phyloP scores from a whole-genome alignment of 2,888 invertebrate genomes.

The Campaea margaritaria region DNA sequence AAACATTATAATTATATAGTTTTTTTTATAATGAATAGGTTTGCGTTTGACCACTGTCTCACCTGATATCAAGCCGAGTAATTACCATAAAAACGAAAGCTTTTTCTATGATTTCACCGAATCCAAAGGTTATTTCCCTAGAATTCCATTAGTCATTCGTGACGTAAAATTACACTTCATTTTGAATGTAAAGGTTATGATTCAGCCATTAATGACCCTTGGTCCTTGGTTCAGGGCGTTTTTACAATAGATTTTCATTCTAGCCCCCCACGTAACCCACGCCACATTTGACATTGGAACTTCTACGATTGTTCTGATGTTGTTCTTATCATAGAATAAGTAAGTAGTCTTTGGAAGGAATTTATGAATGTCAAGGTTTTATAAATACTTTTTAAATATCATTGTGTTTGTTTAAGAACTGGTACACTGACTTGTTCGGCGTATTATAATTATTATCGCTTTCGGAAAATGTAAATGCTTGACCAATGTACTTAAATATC shows the following conservation, averaged over 20 bases:
- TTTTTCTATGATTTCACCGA: slow-evolving; percentile 39
- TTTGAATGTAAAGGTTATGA: slow-evolving; percentile 53
- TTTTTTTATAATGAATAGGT: too few species aligned
- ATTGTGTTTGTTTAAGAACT: too few species aligned
- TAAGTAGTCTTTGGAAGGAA: neutral
- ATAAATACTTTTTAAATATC: neutral
- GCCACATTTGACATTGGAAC: slow-evolving; percentile 28
- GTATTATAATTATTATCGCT: too few species aligned
- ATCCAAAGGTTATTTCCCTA: slow-evolving; percentile 54
- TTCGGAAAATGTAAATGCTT: too few species aligned
- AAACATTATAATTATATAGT: too few species aligned
- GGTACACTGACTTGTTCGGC: too few species aligned
- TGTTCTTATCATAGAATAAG: slow-evolving; percentile 2
- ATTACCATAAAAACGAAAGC: slow-evolving; percentile 3
- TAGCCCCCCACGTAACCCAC: slow-evolving; percentile 22
- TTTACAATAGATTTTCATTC: slow-evolving; percentile 45
- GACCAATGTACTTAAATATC: too few species aligned
- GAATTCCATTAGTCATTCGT: slow-evolving; percentile 58
- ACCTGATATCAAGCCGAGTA: neutral
- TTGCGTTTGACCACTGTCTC: too few species aligned
- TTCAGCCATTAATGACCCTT: slow-evolving; percentile 60
- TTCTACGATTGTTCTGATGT: slow-evolving; percentile 4
- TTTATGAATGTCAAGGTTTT: slow-evolving; percentile 19
- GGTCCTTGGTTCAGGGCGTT: slow-evolving; percentile 47
- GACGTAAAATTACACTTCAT: slow-evolving; percentile 55